Base-by-base conservation (phyloP, 2,888 invertebrate species). In the Deilephila porcellus region DNA sequence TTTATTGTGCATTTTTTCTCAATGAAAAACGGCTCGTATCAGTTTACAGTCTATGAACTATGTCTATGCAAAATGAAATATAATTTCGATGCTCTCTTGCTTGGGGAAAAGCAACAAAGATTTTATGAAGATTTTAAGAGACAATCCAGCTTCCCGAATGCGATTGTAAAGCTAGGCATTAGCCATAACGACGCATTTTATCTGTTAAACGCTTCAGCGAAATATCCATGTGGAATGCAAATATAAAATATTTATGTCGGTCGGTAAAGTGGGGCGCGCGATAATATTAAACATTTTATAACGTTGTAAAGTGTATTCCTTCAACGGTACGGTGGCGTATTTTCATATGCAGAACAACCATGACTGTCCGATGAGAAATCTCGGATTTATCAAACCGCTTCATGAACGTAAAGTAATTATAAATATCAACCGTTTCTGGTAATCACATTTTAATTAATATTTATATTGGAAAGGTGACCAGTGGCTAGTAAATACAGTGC, bases 271-370 rank as follows among this genome's bases (percentile, higher is more conserved):
- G 20, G 64, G 14, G 20, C 64, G 17, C 5, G 62, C 32, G 37
- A 20, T 64, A 45, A 64, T 64, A 64, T 64, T 64, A 64, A 64
- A 64, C 37, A 64, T 64, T 64, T 64, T 64, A 64, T 64, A 37
- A 45, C 64, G 64, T 37, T 64, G 37, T 64, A 20, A 64, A 64
- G 14, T 34, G 37, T 45, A 56, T 56, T 56, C 56, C 56, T 56
- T 64, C 64, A 37, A 64, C 64, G 45, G 37, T 37, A 37, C 56
- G 14, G 5, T n/a, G 6, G 19, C 5, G 20, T 45, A 45, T 64
- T 64, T 45, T 45, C 64, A 64, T 64, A 45, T 37, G 37, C 62
- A 62, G 20, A 45, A 64, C 64, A 37, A 64, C 20, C 45, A n/a
- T 64, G 37, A 64, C 11, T 64, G 37, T 34, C 20, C 64, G 37